phyloP scores from a whole-genome alignment of 2,113 vertebrate species.

The Odobenus rosmarus region DNA sequence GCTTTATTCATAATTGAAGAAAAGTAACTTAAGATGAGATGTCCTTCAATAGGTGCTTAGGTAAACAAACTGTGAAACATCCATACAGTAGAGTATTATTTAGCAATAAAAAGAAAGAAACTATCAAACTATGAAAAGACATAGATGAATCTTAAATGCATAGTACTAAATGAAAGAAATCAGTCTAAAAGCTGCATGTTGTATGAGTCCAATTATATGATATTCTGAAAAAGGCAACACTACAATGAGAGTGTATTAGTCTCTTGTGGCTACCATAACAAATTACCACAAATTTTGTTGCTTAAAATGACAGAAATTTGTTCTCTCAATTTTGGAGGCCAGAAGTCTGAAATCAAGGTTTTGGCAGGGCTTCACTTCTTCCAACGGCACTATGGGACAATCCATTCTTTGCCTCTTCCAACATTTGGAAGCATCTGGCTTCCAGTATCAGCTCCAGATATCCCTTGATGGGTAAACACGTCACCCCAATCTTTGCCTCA shows the following conservation, averaged over 20 bases:
- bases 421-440: background rate
- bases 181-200: background rate
- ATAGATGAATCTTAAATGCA: background rate
- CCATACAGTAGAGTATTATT: background rate
- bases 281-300: background rate
- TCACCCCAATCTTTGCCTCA: background rate
- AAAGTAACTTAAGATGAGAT: background rate
- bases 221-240: background rate
- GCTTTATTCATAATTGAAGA: background rate
- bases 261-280: background rate
- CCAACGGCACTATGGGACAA: too few relatives aligned
- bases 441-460: background rate
- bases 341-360: background rate
- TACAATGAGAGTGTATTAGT: background rate
- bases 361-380: fast-evolving
- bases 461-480: too few relatives aligned
- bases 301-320: background rate
- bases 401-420: background rate
- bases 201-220: background rate
- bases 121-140: background rate
- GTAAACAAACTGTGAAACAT: background rate
- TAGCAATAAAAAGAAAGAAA: background rate
- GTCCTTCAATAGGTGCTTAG: background rate
- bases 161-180: background rate
- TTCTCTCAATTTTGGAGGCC: background rate